Conservation (phyloP, 2,888 invertebrate species). For the Platynereis dumerilii region DNA sequence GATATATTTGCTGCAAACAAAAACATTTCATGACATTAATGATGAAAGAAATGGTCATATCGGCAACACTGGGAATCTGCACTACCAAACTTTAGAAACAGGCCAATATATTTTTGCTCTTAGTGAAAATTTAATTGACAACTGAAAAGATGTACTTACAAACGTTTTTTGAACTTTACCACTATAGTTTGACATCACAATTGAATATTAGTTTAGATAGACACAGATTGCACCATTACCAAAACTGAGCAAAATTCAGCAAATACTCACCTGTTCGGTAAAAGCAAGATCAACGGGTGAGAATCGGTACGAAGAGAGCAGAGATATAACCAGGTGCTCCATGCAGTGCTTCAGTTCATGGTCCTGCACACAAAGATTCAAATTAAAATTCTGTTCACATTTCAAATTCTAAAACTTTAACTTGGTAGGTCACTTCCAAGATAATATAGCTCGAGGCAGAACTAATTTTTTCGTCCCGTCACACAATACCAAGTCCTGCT, state of each 20-base stretch:
- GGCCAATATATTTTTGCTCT: no score
- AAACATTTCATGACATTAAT: constrained; percentile 3
- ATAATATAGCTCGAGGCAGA: no score
- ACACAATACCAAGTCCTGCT: no score
- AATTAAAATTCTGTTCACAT: not conserved
- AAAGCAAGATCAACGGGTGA: constrained; percentile 66
- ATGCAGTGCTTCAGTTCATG: constrained; percentile 71
- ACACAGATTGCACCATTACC: no score
- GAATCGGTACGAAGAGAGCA: constrained; percentile 71
- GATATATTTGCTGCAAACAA: constrained; percentile 57
- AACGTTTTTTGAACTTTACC: no score
- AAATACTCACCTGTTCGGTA: constrained; percentile 64
- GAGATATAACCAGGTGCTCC: constrained; percentile 71
- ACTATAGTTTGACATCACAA: not conserved
- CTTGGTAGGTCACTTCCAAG: no score
- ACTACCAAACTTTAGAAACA: no score
- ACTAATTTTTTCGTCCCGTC: no score
- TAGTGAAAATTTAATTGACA: no score
- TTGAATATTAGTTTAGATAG: not conserved
- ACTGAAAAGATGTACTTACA: no score
- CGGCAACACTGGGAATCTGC: no score
- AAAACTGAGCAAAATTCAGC: no score
- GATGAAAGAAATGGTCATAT: not conserved
- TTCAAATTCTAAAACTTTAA: not conserved
- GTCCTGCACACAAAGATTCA: constrained; percentile 59